These are phyloP conservation scores for Sebastolobus altivelis DNA, from an alignment of 2,797 vertebrate genomes.

Conservation along the genomic window DNA sequence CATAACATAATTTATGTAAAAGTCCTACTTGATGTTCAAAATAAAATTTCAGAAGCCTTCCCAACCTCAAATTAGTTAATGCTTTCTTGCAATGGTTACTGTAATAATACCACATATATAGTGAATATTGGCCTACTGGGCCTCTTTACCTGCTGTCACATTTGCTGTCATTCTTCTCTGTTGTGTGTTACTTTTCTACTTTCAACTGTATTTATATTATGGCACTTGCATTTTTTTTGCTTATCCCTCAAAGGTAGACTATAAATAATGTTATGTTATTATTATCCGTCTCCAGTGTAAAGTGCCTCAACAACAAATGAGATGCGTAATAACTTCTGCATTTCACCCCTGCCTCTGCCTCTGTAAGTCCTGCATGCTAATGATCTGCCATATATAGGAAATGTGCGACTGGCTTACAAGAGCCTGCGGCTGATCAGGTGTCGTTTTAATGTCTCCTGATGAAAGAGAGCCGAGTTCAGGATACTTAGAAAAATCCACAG, in stretches of 20 bases:
- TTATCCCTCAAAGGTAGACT: not conserved
- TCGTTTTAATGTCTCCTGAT: constrained; percentile 59
- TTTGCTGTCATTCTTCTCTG: not conserved
- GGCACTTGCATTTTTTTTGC: not conserved
- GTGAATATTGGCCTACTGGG: not conserved
- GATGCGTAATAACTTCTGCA: not conserved
- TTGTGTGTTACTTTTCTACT: not conserved
- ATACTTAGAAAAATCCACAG: constrained; percentile 30
- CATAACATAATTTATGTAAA: not conserved
- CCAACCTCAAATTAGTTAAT: not conserved
- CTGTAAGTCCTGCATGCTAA: constrained; percentile 27
- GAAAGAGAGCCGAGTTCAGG: constrained; percentile 22
- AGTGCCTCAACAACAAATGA: constrained; percentile 13
- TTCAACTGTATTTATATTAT: not conserved
- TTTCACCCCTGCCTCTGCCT: constrained; percentile 29
- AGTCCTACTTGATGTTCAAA: not conserved
- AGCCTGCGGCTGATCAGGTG: constrained; percentile 51
- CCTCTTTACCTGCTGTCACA: not conserved
- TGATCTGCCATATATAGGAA: constrained; percentile 40
- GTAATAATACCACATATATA: not conserved
- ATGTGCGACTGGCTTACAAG: constrained; percentile 24
- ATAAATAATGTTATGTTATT: constrained; percentile 4
- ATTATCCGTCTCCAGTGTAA: constrained; percentile 16
- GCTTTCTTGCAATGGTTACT: not conserved
- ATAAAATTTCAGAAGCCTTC: not conserved